Base-by-base conservation (phyloP, 2,113 vertebrate species). In the Thamnaconus septentrionalis region DNA sequence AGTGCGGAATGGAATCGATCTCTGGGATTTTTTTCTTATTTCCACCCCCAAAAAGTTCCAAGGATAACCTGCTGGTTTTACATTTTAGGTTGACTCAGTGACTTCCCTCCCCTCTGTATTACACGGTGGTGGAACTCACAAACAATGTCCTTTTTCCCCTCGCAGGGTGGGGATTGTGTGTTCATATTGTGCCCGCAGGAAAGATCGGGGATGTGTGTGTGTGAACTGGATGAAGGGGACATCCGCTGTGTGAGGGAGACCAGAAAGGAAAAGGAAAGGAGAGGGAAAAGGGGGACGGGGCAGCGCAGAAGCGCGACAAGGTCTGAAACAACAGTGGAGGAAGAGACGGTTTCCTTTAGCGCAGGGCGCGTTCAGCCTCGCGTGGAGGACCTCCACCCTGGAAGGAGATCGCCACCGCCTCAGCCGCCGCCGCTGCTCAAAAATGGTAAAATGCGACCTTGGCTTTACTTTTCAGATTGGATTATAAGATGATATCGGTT, bases 251-350 rank as follows among this genome's bases (percentile, higher is more conserved):
- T 31, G 18, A 31, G 18, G 18, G 18, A 31, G 18, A 31, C 18
- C 18, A 31, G 18, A 60, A 72, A 74, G 58, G 64, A 48, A 55
- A 81, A 57, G 73, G 80, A 78, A 73, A 75, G 78, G 64, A 56
- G 42, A 79, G 64, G 62, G 40, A 71, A 72, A 67, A 67, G 50
- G 75, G 70, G 79, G 69, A 60, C 64, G 53, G 66, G 55, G 80
- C 59, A 69, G 63, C 41, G 59, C 64, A 65, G 66, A 81, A 77
- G 47, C 58, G 58, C 61, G 56, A 62, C 61, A 54, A 64, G 56
- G 10, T 44, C 75, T 83, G 75, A 73, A 86, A 84, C 59, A 87
- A 83, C 78, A 82, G 44, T 31, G 59, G 66, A 83, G 75, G 86
- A 83, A 83, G 70, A 79, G 70, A 81, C 58, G 8, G 59, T 69